Base-by-base conservation (phyloP, 2,113 vertebrate species). In the Athene cunicularia region DNA sequence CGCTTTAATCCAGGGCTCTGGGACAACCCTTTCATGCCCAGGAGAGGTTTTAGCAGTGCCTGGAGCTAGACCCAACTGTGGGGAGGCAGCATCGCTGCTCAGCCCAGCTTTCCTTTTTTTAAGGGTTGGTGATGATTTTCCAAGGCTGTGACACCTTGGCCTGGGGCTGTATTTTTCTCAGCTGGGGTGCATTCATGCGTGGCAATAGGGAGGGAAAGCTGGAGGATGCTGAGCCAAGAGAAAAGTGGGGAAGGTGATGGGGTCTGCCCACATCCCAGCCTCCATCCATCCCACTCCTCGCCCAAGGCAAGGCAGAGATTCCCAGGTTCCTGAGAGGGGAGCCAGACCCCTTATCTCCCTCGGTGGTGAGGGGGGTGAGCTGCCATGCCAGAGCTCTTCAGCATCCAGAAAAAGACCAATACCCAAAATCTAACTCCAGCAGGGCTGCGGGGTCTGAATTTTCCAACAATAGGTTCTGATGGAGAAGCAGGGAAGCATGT, bases 21-120 rank as follows among this genome's bases (percentile, higher is more conserved):
- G 33, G 27, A 37, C 45, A 49, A 4, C 37, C 24, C 11, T 45
- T 45, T 45, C 17, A 45, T 45, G 43, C 43, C 39, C 12, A 19
- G 49, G 33, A 62, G 73, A 32, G 35, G 6, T 56, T 43, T 87
- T 50, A 37, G 41, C 20, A 47, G 45, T 21, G 56, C 16, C 33
- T 4, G 2, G 70, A 82, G 41, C 12, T 22, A 4, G 13, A 52
- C 68, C 35, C 0, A 0, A 43, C 53, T 70, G 45, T 1, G 6
- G 6, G 33, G 52, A 58, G 41, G n/a, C 12, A 33, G 15, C 49
- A 28, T 32, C 24, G 4, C 41, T 55, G 22, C 62, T 52, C 37
- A 47, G 66, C 52, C 18, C 30, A 20, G 50, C 66, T 80, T 32
- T 33, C 30, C 4, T 24, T 14, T 37, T 37, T 67, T 12, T 41